Evolutionary conservation across 2,888 invertebrate genomes (phyloP).

Genomic region (Unio pictorum): DNA sequence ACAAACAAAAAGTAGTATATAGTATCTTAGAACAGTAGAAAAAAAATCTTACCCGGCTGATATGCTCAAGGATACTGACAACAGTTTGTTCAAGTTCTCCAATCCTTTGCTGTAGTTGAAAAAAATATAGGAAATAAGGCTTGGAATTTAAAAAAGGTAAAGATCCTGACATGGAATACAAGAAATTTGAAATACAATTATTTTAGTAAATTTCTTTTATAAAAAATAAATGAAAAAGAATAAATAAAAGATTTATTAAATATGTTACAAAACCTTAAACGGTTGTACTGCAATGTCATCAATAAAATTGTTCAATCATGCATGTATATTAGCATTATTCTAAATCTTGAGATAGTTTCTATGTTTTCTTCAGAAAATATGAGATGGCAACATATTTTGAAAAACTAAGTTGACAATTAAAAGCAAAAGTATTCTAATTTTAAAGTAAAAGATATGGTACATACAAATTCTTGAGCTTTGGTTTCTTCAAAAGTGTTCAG

Average conservation of each 20-base stretch:
- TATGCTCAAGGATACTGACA: constrained; percentile 79
- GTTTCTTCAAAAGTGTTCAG: constrained; percentile 73
- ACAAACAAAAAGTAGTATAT: neutral
- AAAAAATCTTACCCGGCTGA: constrained; percentile 74
- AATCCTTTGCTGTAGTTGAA: constrained; percentile 74
- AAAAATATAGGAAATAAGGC: constrained; percentile 3
- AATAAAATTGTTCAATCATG: too few relatives aligned
- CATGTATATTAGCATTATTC: too few relatives aligned
- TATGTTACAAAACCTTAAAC: neutral
- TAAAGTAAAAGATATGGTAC: constrained; percentile 12
- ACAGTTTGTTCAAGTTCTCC: constrained; percentile 78
- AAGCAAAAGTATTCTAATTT: neutral
- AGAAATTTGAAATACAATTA: constrained; percentile 5
- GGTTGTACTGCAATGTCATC: neutral
- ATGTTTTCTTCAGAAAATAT: too few relatives aligned
- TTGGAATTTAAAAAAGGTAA: neutral
- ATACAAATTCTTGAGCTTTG: constrained; percentile 77
- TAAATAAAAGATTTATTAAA: neutral
- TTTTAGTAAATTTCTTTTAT: neutral
- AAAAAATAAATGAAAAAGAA: neutral
- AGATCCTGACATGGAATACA: neutral
- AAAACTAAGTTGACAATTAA: neutral
- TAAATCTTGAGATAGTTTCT: too few relatives aligned
- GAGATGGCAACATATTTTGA: too few relatives aligned
- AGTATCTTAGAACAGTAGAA: neutral